A percentile compares a stretch with the other conserved stretches of the same genome.
Evolutionary conservation across 23 tunicate species (phyloP).

Genomic region (Trididemnum miniatum): DNA sequence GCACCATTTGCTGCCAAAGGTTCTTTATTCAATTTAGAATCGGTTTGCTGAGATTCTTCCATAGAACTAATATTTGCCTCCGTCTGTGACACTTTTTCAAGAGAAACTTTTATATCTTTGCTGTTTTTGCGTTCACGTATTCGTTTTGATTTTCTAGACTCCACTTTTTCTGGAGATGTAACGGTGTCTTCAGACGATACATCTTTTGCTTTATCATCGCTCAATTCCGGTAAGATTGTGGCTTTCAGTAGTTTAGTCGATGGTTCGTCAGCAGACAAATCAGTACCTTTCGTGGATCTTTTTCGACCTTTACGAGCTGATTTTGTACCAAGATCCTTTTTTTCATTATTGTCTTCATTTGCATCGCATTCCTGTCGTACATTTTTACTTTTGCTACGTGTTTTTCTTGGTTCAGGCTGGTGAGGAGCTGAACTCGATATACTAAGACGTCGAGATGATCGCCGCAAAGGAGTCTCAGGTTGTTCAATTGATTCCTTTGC

Average conservation of each 20-base stretch:
- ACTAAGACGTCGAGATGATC: conserved; percentile 6
- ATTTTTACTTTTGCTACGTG: background rate
- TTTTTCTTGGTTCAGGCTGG: background rate
- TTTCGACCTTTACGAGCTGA: background rate
- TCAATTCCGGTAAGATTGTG: background rate
- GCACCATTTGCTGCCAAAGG: background rate
- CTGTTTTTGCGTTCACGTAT: background rate
- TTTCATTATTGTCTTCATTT: background rate
- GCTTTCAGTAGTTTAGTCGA: background rate
- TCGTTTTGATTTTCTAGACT: background rate
- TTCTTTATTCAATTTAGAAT: background rate
- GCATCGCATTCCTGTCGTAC: too few relatives aligned
- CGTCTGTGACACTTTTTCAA: background rate
- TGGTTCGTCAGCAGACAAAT: background rate
- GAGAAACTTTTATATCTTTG: background rate
- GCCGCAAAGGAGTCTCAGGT: background rate
- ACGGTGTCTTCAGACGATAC: background rate
- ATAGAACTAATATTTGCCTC: background rate
- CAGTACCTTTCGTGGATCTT: background rate
- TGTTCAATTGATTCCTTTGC: background rate
- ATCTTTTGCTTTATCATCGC: background rate
- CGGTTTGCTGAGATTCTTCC: background rate
- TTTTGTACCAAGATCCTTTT: background rate
- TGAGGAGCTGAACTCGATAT: background rate
- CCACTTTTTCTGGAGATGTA: background rate